Evolutionary conservation across 2,113 vertebrate genomes (phyloP).

Genomic region (Pelusios castaneus): DNA sequence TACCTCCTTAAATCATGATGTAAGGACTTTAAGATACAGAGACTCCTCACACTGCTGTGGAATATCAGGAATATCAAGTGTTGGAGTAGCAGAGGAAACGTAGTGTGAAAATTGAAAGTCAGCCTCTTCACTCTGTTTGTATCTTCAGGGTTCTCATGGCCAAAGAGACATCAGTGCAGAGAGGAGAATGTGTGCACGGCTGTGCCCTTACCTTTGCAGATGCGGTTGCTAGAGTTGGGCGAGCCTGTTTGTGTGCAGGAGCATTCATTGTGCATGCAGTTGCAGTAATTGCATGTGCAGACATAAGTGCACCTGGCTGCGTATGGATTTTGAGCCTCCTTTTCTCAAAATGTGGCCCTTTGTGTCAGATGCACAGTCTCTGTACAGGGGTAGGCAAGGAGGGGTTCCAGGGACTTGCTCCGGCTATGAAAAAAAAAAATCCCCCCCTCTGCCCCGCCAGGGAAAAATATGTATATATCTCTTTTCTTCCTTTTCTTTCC

Average conservation of each 20-base stretch:
- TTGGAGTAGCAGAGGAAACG: background rate
- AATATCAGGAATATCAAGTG: background rate
- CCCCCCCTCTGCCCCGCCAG: background rate
- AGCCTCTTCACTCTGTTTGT: background rate
- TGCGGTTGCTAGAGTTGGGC: background rate
- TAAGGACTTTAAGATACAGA: too few relatives aligned
- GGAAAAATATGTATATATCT: background rate
- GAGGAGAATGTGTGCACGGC: background rate
- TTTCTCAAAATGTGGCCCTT: background rate
- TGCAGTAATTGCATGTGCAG: background rate
- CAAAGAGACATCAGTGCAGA: background rate
- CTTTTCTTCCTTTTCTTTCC: background rate
- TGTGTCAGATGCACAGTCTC: background rate
- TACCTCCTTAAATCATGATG: too few relatives aligned
- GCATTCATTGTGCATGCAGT: background rate
- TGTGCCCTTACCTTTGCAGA: background rate
- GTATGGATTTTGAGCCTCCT: background rate
- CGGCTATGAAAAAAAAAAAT: background rate
- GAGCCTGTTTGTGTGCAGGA: background rate
- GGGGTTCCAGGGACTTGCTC: background rate
- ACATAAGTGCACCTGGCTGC: background rate
- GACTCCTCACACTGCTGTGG: background rate
- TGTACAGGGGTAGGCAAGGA: background rate
- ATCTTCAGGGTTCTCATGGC: background rate
- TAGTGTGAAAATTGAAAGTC: background rate